A percentile compares a stretch with the other conserved stretches of the same genome.
These are phyloP conservation scores for Epistrophella euchroma DNA, from an alignment of 2,888 invertebrate genomes.

Conservation along the genomic window DNA sequence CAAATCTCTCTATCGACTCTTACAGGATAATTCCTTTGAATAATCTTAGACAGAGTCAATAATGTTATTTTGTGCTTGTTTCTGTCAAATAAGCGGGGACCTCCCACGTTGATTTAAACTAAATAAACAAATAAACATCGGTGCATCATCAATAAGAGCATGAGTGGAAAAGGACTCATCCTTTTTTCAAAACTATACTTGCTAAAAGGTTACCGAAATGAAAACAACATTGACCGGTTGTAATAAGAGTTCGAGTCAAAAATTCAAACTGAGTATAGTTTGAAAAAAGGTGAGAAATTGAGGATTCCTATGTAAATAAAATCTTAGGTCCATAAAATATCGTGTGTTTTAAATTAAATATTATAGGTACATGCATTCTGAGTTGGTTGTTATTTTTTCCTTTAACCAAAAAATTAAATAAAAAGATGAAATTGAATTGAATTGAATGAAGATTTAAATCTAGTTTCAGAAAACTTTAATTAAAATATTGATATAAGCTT, in stretches of 20 bases:
- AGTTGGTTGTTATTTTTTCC: too few species aligned
- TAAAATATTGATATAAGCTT: too few species aligned
- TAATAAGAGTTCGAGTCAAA: slow-evolving; percentile 20
- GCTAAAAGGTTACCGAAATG: slow-evolving; percentile 69
- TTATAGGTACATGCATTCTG: too few species aligned
- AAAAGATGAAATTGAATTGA: too few species aligned
- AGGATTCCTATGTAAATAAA: slow-evolving; percentile 59
- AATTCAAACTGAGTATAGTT: slow-evolving; percentile 29
- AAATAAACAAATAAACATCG: slow-evolving; percentile 52
- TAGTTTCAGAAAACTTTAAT: too few species aligned
- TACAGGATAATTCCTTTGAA: not conserved
- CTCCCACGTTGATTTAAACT: slow-evolving; percentile 56
- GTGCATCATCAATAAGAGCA: slow-evolving; percentile 50
- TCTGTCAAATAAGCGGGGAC: slow-evolving; percentile 35
- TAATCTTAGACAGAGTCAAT: not conserved
- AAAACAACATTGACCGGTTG: slow-evolving; percentile 39
- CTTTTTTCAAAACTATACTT: slow-evolving; percentile 42
- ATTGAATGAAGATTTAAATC: too few species aligned
- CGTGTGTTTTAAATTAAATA: not conserved
- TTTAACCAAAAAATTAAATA: too few species aligned
- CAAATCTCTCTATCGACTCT: slow-evolving; percentile 1
- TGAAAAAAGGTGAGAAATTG: slow-evolving; percentile 62
- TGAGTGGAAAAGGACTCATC: slow-evolving; percentile 38
- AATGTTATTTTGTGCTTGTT: not conserved
- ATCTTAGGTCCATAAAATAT: slow-evolving; percentile 1